Conservation (phyloP, 2,888 invertebrate genomes). For the Dorcus parallelipipedus region DNA sequence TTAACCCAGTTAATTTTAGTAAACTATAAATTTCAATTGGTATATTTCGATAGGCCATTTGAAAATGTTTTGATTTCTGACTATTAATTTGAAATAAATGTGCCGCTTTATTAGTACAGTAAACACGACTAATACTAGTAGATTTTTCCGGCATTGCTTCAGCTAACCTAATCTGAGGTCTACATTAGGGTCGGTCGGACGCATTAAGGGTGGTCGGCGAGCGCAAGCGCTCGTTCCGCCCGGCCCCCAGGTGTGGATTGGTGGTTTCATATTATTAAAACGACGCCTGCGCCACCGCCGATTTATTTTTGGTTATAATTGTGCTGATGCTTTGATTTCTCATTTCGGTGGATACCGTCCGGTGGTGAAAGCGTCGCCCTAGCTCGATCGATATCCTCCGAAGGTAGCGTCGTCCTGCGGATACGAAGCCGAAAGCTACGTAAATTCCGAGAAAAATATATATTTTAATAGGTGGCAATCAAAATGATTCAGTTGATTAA, state of each 20-base stretch:
- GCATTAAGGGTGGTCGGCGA: conserved; percentile 41
- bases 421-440: too few species aligned
- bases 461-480: too few species aligned
- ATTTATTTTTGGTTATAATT: conserved; percentile 15
- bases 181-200: conserved; percentile 44
- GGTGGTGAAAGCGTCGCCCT: conserved; percentile 4
- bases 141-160: conserved; percentile 42
- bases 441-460: too few species aligned
- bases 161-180: conserved; percentile 45
- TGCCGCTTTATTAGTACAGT: conserved; percentile 18
- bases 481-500: too few species aligned
- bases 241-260: conserved; percentile 30
- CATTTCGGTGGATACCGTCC: conserved; percentile 6
- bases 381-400: neutral
- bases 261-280: conserved; percentile 30
- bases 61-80: neutral
- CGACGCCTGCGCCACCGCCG: conserved; percentile 30
- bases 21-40: too few species aligned
- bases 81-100: neutral
- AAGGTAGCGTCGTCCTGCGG: too few species aligned
- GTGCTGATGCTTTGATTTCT: conserved; percentile 11
- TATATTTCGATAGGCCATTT: neutral
- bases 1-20: neutral
- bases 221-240: conserved; percentile 34
- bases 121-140: conserved; percentile 20